A percentile compares a stretch with the other conserved stretches of the same genome.
Evolutionary conservation across 2,113 vertebrate species (phyloP).

Genomic region (Piprites chloris): DNA sequence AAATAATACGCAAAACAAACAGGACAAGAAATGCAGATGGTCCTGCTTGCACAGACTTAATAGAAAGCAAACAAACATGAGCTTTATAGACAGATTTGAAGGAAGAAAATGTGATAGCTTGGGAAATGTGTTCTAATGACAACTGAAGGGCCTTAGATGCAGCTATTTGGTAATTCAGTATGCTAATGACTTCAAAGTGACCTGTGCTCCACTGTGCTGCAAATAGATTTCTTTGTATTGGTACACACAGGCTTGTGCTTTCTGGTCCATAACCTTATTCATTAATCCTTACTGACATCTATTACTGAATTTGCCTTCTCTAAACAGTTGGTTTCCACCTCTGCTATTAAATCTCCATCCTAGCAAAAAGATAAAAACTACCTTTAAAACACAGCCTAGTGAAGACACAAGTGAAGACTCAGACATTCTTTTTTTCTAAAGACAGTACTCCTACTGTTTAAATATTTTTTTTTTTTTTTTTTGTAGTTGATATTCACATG

Average conservation of each 20-base stretch:
- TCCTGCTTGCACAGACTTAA: background rate
- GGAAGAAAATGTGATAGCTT: background rate
- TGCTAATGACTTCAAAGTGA: slow-evolving; percentile 48
- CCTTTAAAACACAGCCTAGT: background rate
- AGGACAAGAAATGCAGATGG: background rate
- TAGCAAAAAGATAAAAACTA: background rate
- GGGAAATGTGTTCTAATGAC: background rate
- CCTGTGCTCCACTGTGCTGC: slow-evolving; percentile 37
- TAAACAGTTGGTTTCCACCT: slow-evolving; percentile 46
- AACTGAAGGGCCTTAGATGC: background rate
- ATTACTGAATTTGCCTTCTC: slow-evolving; percentile 52
- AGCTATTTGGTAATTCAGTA: slow-evolving; percentile 14
- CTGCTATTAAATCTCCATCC: slow-evolving; percentile 37
- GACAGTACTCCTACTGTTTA: slow-evolving; percentile 22
- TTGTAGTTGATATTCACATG: slow-evolving; percentile 55
- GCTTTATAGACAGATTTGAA: background rate
- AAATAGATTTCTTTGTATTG: slow-evolving; percentile 51
- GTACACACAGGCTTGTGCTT: slow-evolving; percentile 35
- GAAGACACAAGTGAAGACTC: background rate
- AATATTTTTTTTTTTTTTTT: background rate
- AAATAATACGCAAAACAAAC: background rate
- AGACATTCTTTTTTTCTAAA: background rate
- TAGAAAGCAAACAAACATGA: background rate
- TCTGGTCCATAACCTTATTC: slow-evolving; percentile 48
- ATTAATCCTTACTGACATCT: slow-evolving; percentile 63